phyloP scores from a whole-genome alignment of 2,113 vertebrate species.

The Hiodon alosoides region DNA sequence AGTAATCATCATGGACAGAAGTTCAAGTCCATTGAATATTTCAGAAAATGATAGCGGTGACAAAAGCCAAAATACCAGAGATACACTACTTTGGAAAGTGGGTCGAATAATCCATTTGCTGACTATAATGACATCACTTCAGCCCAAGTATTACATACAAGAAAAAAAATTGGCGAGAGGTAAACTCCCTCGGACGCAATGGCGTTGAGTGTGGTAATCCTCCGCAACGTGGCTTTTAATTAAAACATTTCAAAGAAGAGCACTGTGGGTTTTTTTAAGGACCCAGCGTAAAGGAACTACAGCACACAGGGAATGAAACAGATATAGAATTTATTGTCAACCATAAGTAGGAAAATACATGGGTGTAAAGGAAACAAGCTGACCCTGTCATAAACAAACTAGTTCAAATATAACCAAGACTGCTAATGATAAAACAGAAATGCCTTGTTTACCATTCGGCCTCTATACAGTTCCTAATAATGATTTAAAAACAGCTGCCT shows the following conservation, averaged over 20 bases:
- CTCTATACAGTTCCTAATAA: conserved; percentile 76
- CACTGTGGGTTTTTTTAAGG: not conserved
- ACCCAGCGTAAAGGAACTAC: conserved; percentile 64
- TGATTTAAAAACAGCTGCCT: conserved; percentile 93
- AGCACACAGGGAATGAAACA: conserved; percentile 83
- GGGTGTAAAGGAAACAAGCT: conserved; percentile 91
- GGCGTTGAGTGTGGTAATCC: no score
- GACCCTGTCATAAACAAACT: conserved; percentile 96
- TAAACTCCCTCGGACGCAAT: no score
- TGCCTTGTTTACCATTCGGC: conserved; percentile 95
- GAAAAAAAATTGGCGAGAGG: no score
- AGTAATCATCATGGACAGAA: no score
- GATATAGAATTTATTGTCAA: conserved; percentile 97
- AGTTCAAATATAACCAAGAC: conserved; percentile 87
- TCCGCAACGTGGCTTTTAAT: not conserved
- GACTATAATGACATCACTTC: no score
- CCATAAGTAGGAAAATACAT: conserved; percentile 99
- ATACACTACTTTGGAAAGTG: no score
- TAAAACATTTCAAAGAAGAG: not conserved
- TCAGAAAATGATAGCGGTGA: no score
- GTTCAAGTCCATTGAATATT: no score
- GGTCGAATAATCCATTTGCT: no score
- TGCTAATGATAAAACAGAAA: conserved; percentile 82
- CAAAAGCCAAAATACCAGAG: no score
- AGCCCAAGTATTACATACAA: no score